Percentiles rank a stretch among this genome's conserved stretches.
Conservation (phyloP, 2,113 vertebrate genomes). For the Cyanoramphus novaezelandiae region DNA sequence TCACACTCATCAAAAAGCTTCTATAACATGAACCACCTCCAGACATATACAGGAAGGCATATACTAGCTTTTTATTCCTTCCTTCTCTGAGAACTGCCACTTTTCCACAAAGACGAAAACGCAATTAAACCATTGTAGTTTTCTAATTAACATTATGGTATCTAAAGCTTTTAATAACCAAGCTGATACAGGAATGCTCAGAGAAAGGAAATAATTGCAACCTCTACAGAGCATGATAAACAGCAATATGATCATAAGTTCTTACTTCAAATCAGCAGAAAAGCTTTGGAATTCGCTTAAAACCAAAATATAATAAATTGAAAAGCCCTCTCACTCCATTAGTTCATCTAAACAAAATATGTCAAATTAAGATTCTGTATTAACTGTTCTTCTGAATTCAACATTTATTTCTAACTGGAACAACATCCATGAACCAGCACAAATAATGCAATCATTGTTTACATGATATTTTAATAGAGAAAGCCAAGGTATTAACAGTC, state of each 20-base stretch:
- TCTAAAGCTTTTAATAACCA: slow-evolving; percentile 10
- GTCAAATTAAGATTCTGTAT: slow-evolving; percentile 32
- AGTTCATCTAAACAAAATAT: slow-evolving; percentile 44
- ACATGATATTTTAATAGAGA: slow-evolving; percentile 14
- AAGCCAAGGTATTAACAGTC: slow-evolving; percentile 41
- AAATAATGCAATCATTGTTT: slow-evolving; percentile 50
- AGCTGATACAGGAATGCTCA: neutral
- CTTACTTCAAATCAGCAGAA: neutral
- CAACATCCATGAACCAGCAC: neutral
- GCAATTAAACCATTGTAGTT: neutral
- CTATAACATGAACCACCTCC: neutral
- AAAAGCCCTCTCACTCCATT: slow-evolving; percentile 31
- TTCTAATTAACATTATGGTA: neutral
- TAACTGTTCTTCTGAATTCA: slow-evolving; percentile 44
- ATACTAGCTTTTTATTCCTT: neutral
- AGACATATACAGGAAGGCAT: neutral
- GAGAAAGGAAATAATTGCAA: slow-evolving; percentile 11
- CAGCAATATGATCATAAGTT: neutral
- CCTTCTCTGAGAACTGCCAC: neutral
- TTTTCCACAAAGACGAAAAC: neutral
- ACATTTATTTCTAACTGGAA: slow-evolving; percentile 41
- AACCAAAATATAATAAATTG: slow-evolving; percentile 17
- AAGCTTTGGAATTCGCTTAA: slow-evolving; percentile 10
- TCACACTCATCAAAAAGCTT: neutral
- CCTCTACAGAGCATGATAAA: neutral